Conservation (phyloP, 2,888 invertebrate species). For the Nephrotoma guestfalica region DNA sequence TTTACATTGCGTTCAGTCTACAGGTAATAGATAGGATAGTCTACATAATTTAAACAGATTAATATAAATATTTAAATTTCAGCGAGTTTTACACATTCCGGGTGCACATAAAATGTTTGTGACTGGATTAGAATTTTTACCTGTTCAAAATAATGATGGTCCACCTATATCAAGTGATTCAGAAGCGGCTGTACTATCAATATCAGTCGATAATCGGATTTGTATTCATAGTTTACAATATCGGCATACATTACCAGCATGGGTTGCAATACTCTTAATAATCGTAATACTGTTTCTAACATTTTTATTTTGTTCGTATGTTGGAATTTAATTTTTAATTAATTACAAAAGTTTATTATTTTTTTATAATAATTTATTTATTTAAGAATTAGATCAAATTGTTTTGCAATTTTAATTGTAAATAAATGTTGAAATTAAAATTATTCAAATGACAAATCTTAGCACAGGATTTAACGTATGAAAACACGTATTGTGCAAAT, state of each 20-base stretch:
- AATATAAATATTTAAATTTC: constrained; percentile 17
- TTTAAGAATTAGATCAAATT: neutral
- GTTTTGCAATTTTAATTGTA: neutral
- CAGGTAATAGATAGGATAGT: constrained; percentile 40
- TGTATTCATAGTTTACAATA: constrained; percentile 75
- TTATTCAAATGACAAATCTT: neutral
- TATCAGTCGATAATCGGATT: constrained; percentile 90
- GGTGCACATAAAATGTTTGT: constrained; percentile 93
- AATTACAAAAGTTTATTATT: neutral
- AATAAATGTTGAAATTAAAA: neutral
- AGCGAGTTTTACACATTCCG: constrained; percentile 69
- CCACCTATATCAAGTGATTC: constrained; percentile 56
- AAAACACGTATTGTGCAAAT: neutral
- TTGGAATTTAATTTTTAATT: constrained; percentile 45
- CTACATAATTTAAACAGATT: neutral
- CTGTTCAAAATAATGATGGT: constrained; percentile 49
- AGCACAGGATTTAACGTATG: neutral
- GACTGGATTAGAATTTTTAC: constrained; percentile 88
- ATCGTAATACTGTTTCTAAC: constrained; percentile 61
- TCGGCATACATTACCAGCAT: constrained; percentile 62
- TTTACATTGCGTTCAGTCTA: constrained; percentile 83
- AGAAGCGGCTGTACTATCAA: constrained; percentile 82
- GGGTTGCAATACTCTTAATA: constrained; percentile 63
- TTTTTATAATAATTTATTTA: neutral
- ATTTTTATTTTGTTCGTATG: constrained; percentile 67